These are phyloP conservation scores for Galeopterus variegatus DNA, from an alignment of 2,113 vertebrate genomes.

Conservation along the genomic window DNA sequence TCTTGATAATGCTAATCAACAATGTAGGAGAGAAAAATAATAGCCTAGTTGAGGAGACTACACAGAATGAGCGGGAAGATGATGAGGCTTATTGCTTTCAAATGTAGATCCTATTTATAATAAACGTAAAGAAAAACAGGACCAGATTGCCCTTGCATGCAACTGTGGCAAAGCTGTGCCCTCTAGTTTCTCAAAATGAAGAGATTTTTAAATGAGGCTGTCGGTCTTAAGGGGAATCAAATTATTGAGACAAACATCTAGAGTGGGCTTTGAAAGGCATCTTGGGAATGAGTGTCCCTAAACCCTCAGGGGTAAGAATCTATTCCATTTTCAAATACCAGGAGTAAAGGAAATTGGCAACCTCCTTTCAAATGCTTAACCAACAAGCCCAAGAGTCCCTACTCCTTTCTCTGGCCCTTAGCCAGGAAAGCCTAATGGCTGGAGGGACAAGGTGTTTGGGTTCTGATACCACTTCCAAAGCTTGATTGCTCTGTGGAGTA, in stretches of 20 bases:
- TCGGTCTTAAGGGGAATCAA: background rate
- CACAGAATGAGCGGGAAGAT: background rate
- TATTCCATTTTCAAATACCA: conserved; percentile 40
- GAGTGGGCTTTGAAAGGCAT: conserved; percentile 28
- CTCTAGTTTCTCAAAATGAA: conserved; percentile 54
- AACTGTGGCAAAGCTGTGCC: background rate
- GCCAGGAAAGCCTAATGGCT: conserved; percentile 49
- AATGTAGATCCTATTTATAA: conserved; percentile 62
- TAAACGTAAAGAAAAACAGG: conserved; percentile 39
- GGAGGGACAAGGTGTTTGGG: conserved; percentile 60
- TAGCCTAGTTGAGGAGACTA: background rate
- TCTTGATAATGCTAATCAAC: conserved; percentile 60
- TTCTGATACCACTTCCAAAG: conserved; percentile 62
- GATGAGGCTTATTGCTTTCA: conserved; percentile 64
- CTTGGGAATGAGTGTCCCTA: conserved; percentile 34
- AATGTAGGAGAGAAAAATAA: conserved; percentile 45
- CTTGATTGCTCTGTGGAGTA: conserved; percentile 2
- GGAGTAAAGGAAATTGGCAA: background rate
- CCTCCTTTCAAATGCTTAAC: conserved; percentile 1
- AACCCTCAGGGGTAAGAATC: background rate
- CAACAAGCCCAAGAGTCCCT: background rate
- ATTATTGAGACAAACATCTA: conserved; percentile 40
- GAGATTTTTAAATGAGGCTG: background rate
- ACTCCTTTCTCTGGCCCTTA: background rate
- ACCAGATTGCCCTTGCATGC: conserved; percentile 29